Base-by-base conservation (phyloP, 1,140 invertebrate species). In the Cecropterus lyciades region DNA sequence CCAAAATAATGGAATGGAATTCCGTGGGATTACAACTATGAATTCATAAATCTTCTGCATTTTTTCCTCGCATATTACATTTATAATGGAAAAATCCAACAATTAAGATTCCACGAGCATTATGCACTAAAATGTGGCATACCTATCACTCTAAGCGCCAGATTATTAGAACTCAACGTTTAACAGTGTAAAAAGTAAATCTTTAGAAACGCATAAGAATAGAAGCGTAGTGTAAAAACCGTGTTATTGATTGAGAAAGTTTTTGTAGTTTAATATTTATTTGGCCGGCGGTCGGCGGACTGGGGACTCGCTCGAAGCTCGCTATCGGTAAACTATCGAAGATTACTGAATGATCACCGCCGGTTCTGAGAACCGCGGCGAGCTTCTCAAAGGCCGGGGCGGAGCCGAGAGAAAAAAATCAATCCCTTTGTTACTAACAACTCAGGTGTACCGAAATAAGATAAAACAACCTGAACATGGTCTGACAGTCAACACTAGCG, bases 361-460 rank as follows among this genome's bases (percentile, higher is more conserved):
- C 63, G 73, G 20, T 82, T 76, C 83, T 73, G 69, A 82, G 83
- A 85, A 80, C 70, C 59, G 79, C 87, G 87, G 86, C 82, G 72
- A 78, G 73, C 59, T 65, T 48, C 77, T 87, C 80, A 87, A 89
- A 89, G 77, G 77, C 82, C 77, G 72, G 67, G 52, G 78, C 74
- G 79, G 75, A 81, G 72, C 67, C 62, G 71, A 79, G 72, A 83
- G 75, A 79, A 87, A 89, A 77, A 89, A 89, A 89, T 80, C 82
- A 85, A 89, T 85, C 75, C 81, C 87, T 87, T 89, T 89, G 87
- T 89, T 86, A 85, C 80, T 85, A 85, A 85, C 82, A 89, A 85
- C 84, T 87, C 80, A 87, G 84, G 82, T 86, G 87, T 87, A 86
- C 84, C 69, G 72, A 86, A 85, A 84, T 72, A 79, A 85, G 83